Evolutionary conservation across 1,140 invertebrate species (phyloP), one percentile per base, ranked within the genome.

Genomic region (Neotoxoptera formosana): DNA sequence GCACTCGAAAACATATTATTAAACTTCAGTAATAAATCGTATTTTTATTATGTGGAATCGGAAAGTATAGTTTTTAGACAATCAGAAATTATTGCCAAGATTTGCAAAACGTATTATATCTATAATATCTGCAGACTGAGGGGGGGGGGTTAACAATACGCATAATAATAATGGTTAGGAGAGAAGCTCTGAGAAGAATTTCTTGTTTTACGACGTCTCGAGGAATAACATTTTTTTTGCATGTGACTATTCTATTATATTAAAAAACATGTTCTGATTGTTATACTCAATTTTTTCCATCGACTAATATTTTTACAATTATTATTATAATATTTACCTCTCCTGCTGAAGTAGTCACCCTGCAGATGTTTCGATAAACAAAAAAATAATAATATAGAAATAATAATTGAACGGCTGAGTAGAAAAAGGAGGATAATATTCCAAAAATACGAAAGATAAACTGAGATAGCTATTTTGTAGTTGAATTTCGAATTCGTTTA

Each of bases 371-470:
- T 20, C 30, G n/a, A 17, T 76, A 17, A n/a, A 76, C 17, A 7
- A 76, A 76, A 76, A 17, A 67, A 67, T 67, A 67, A 76, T 67
- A 41, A 76, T 67, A 14, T 67, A 67, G 11, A n/a, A 67, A 67
- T 30, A 67, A 67, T 30, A 30, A 60, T 60, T 60, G 56, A 60
- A 60, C 56, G 21, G 56, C 23, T 60, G 56, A 60, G 7, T 45
- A 84, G 41, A 84, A 84, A 84, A 67, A 67, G 60, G 60, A 30
- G n/a, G n/a, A n/a, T 67, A 67, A 67, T 67, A 67, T 67, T 67
- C 60, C 60, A 67, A 67, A 67, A 67, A 67, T 67, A 67, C 25
- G 60, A 30, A 67, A 67, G n/a, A 67, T 30, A 67, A 67, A n/a
- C 60, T 67, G 60, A n/a, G 23, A 67, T 67, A 67, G 60, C 60